phyloP scores from a whole-genome alignment of 2,797 vertebrate genomes.

The Cirrhinus mrigala region DNA sequence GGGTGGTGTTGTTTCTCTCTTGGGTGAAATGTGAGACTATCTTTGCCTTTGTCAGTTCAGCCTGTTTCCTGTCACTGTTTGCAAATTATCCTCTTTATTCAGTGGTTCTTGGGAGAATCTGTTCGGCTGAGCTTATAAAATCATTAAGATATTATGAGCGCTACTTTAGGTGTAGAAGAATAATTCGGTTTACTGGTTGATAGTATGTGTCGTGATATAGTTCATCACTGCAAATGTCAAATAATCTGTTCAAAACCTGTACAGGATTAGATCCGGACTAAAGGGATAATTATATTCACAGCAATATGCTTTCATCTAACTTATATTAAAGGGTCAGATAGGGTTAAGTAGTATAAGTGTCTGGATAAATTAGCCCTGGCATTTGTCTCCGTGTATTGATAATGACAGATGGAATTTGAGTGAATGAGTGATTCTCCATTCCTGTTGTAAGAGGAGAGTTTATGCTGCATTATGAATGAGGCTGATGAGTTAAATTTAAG shows the following conservation, averaged over 20 bases:
- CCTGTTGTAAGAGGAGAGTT: neutral
- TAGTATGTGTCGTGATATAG: neutral
- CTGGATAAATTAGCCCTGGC: constrained; percentile 1
- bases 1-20: constrained; percentile 32
- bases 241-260: neutral
- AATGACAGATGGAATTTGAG: neutral
- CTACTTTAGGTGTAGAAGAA: neutral
- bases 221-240: neutral
- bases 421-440: neutral
- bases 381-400: neutral
- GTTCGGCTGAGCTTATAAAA: neutral
- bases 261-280: neutral
- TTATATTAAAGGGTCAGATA: constrained; percentile 26
- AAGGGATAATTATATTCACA: constrained; percentile 5
- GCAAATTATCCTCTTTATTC: constrained; percentile 1
- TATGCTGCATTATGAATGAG: neutral
- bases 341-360: constrained; percentile 30
- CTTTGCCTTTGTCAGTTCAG: constrained; percentile 6
- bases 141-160: neutral
- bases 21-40: constrained; percentile 35
- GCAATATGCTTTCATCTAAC: neutral
- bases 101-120: constrained; percentile 2
- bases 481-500: neutral
- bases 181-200: neutral
- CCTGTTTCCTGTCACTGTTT: constrained; percentile 12